phyloP scores from a whole-genome alignment of 1,140 invertebrate species.

The Stenopsyche tienmushanensis region DNA sequence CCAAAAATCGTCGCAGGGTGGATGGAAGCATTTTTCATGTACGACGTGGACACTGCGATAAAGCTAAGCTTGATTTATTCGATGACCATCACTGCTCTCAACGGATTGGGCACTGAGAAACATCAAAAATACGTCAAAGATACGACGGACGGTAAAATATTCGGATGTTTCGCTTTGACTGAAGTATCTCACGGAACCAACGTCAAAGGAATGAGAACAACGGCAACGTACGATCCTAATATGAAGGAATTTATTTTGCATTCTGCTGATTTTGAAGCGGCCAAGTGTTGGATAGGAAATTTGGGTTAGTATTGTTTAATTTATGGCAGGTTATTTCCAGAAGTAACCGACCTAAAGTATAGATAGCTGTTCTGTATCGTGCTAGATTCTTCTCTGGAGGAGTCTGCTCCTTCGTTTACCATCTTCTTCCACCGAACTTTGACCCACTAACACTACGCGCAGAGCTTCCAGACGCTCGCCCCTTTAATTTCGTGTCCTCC shows the following conservation, averaged over 20 bases:
- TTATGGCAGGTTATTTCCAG: too few species aligned
- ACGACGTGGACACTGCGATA: conserved; percentile 67
- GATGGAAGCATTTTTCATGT: conserved; percentile 63
- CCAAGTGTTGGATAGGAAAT: conserved; percentile 81
- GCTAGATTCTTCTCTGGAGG: too few species aligned
- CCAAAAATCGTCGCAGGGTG: conserved; percentile 52
- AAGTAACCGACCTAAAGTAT: too few species aligned
- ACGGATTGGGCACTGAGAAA: conserved; percentile 59
- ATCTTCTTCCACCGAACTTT: too few species aligned
- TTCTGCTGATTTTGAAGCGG: conserved; percentile 81
- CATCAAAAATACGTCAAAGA: conserved; percentile 63
- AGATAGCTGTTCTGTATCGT: too few species aligned
- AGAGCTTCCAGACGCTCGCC: too few species aligned
- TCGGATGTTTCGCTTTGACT: conserved; percentile 81
- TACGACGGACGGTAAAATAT: conserved; percentile 57
- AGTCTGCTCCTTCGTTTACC: too few species aligned
- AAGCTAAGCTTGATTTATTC: conserved; percentile 63
- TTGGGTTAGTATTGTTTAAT: too few species aligned
- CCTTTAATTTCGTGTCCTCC: too few species aligned
- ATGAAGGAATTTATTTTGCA: conserved; percentile 77
- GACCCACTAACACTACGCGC: too few species aligned
- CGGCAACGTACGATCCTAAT: conserved; percentile 73
- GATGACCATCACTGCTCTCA: conserved; percentile 59
- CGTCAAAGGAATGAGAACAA: conserved; percentile 78
- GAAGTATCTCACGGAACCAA: conserved; percentile 87